Percentiles rank a stretch among this genome's conserved stretches.
Conservation (phyloP, 2,797 vertebrate genomes). For the Sebastes steindachneri region DNA sequence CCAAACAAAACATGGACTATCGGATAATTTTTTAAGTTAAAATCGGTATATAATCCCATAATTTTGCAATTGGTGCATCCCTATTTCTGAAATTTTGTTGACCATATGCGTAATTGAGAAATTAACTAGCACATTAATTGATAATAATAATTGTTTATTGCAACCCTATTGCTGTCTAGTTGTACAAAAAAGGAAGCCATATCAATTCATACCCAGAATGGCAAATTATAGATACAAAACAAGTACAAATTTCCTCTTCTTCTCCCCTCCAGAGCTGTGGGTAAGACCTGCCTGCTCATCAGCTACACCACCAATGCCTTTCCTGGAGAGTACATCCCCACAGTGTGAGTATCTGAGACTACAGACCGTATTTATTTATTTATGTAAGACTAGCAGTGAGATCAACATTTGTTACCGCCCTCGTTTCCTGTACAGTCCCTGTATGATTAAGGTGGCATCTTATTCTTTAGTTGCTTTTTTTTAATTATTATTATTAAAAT, state of each 20-base stretch:
- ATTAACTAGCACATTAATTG: not conserved
- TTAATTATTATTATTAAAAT: not conserved
- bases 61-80: too few species aligned
- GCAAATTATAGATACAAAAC: not conserved
- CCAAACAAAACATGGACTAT: too few species aligned
- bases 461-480: not conserved
- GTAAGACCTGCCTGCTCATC: conserved; percentile 99
- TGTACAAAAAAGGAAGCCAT: not conserved
- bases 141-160: not conserved
- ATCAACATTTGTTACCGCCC: conserved; percentile 1
- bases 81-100: not conserved
- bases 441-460: not conserved
- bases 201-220: not conserved
- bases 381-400: not conserved
- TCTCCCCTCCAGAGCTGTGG: conserved; percentile 90
- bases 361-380: conserved; percentile 28
- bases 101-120: not conserved
- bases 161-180: not conserved
- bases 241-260: not conserved
- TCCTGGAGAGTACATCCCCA: conserved; percentile 98
- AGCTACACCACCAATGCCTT: conserved; percentile 99
- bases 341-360: conserved; percentile 91
- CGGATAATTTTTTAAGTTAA: too few species aligned
- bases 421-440: not conserved
- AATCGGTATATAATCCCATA: too few species aligned